phyloP scores from a whole-genome alignment of 2,888 invertebrate genomes.

The Sminthurides aquaticus region DNA sequence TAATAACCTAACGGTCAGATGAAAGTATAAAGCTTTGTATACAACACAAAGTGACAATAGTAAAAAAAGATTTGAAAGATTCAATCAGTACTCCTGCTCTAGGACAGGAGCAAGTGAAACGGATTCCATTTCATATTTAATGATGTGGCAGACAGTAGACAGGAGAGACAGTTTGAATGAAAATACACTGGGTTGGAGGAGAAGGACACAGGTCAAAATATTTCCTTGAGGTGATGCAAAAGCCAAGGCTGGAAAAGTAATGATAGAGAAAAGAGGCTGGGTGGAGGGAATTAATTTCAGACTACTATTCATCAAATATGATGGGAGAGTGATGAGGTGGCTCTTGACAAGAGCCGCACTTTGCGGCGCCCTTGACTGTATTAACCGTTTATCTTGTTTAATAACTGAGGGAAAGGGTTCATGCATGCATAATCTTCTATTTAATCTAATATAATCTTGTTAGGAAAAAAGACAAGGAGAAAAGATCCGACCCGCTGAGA shows the following conservation, averaged over 20 bases:
- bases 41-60: too few relatives aligned
- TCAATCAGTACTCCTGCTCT: too few relatives aligned
- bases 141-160: too few relatives aligned
- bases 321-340: slow-evolving; percentile 11
- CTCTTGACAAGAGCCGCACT: slow-evolving; percentile 12
- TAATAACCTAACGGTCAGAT: too few relatives aligned
- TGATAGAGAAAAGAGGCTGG: neutral
- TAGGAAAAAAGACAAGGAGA: slow-evolving; percentile 3
- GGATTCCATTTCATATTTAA: too few relatives aligned
- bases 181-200: too few relatives aligned
- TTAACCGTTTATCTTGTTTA: slow-evolving; percentile 3
- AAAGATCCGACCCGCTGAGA: slow-evolving; percentile 4
- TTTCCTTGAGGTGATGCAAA: neutral
- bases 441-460: slow-evolving; percentile 14
- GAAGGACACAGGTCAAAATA: neutral
- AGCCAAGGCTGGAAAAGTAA: neutral
- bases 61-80: too few relatives aligned
- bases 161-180: too few relatives aligned
- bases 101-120: too few relatives aligned
- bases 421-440: slow-evolving; percentile 9
- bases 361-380: slow-evolving; percentile 12
- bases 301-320: slow-evolving; percentile 12
- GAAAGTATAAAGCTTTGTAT: too few relatives aligned
- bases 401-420: neutral
- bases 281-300: slow-evolving; percentile 16